These are phyloP conservation scores for Loriculus beryllinus DNA, from an alignment of 2,797 vertebrate genomes.

Conservation along the genomic window DNA sequence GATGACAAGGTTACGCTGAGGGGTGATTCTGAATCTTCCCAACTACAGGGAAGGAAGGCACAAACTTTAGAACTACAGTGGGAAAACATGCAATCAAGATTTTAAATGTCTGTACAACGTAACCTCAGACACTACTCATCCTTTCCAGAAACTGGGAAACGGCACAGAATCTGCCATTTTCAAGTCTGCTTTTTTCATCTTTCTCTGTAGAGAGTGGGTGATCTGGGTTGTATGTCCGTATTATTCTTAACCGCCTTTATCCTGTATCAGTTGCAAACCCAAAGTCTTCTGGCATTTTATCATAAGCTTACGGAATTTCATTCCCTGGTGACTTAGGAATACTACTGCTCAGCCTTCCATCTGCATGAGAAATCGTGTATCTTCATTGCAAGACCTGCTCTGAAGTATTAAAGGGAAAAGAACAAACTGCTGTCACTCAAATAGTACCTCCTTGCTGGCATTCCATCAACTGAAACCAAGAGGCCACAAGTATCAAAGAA, in stretches of 20 bases:
- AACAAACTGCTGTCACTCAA: neutral
- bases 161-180: neutral
- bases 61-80: neutral
- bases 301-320: neutral
- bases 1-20: neutral
- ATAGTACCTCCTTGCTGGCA: neutral
- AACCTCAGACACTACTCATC: neutral
- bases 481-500: neutral
- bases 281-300: neutral
- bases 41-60: neutral
- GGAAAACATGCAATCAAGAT: neutral
- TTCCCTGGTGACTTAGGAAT: neutral
- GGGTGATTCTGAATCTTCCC: rapidly evolving
- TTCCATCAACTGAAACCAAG: neutral
- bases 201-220: neutral
- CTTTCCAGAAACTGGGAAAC: neutral
- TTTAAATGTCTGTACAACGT: neutral
- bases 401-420: neutral
- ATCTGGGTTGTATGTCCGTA: neutral
- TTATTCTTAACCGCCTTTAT: neutral
- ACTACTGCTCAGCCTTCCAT: neutral
- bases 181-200: neutral
- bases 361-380: neutral
- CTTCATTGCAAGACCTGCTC: neutral
- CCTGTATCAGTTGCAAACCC: neutral